Evolutionary conservation across 2,888 invertebrate genomes (phyloP).

Genomic region (Xanthorhoe designata): DNA sequence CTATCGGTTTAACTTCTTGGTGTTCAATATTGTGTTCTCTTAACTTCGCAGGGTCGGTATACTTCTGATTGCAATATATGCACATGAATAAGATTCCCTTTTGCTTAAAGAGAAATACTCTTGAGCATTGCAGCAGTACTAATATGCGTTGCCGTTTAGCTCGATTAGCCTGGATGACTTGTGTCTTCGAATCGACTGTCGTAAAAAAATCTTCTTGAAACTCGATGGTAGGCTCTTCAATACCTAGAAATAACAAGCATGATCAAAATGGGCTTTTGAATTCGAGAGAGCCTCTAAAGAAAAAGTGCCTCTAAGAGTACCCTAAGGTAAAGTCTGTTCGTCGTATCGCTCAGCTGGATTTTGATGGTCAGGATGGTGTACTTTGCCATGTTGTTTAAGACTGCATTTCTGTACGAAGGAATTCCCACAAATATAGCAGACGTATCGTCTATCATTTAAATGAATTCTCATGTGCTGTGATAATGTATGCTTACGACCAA

Average conservation of each 20-base stretch:
- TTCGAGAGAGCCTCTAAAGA: background rate
- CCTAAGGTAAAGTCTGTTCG: background rate
- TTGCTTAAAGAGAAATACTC: slow-evolving; percentile 74
- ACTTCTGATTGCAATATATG: slow-evolving; percentile 70
- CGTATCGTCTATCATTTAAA: slow-evolving; percentile 38
- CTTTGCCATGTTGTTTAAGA: background rate
- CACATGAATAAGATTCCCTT: slow-evolving; percentile 69
- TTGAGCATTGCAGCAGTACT: slow-evolving; percentile 65
- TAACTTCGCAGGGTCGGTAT: slow-evolving; percentile 61
- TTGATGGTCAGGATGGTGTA: background rate
- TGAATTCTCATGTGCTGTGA: slow-evolving; percentile 31
- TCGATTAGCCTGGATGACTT: slow-evolving; percentile 1
- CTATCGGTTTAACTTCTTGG: slow-evolving; percentile 40
- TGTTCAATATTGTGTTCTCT: slow-evolving; percentile 63
- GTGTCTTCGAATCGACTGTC: slow-evolving; percentile 32
- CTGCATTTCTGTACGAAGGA: slow-evolving; percentile 57
- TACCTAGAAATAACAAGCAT: slow-evolving; percentile 74
- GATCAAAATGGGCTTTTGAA: slow-evolving; percentile 6
- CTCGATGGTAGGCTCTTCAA: slow-evolving; percentile 48
- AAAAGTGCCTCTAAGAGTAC: background rate
- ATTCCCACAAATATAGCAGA: slow-evolving; percentile 55
- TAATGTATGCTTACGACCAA: slow-evolving; percentile 37
- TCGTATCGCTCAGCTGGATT: background rate
- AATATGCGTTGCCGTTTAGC: slow-evolving; percentile 55
- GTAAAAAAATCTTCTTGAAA: slow-evolving; percentile 22